Percentiles rank a stretch among this genome's conserved stretches.
Evolutionary conservation across 2,797 vertebrate genomes (phyloP).

Genomic region (Macropodus opercularis): DNA sequence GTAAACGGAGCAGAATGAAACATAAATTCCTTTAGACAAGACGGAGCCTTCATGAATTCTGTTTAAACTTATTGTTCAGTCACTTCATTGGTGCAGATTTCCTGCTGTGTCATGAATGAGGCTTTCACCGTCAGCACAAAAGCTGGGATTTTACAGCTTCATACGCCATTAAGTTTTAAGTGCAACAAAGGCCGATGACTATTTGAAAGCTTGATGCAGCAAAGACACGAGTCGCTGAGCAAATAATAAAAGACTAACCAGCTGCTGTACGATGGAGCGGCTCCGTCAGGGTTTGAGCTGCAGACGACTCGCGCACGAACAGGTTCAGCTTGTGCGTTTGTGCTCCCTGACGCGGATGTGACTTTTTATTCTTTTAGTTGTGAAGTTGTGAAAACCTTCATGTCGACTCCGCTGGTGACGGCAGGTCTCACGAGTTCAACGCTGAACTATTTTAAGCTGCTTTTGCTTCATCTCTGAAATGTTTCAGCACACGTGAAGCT

Average conservation of each 20-base stretch:
- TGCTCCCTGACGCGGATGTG: no score
- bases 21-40: no score
- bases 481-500: not conserved
- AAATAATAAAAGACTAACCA: no score
- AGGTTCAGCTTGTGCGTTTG: no score
- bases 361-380: no score
- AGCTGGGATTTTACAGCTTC: not conserved
- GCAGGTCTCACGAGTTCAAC: slow-evolving; percentile 3
- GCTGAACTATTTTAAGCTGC: not conserved
- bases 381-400: no score
- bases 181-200: not conserved
- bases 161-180: not conserved
- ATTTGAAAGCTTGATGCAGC: not conserved
- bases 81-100: no score
- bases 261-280: not conserved
- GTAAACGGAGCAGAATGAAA: no score
- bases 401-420: not conserved
- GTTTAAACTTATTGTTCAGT: no score
- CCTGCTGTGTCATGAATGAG: not conserved
- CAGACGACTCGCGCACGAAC: no score
- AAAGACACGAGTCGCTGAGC: not conserved
- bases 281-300: no score
- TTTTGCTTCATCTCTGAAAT: not conserved
- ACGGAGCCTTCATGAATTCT: no score
- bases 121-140: not conserved